Percentiles rank a stretch among this genome's conserved stretches.
phyloP scores from a whole-genome alignment of 1,140 invertebrate genomes.

The Pseudoatta argentina region DNA sequence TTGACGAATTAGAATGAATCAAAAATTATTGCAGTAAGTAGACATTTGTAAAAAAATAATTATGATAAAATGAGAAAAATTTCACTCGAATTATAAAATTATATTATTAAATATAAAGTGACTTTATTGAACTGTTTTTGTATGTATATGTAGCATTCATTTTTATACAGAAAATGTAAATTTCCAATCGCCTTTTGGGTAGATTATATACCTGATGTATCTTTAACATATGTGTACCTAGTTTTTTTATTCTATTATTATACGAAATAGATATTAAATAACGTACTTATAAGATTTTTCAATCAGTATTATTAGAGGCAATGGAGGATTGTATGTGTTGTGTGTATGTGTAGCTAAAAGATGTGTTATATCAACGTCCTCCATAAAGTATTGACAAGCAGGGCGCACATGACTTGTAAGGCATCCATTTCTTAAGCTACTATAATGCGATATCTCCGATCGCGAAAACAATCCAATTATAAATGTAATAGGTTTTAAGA shows the following conservation, averaged over 20 bases:
- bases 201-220: too few relatives aligned
- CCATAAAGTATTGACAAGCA: conserved; percentile 68
- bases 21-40: too few relatives aligned
- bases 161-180: too few relatives aligned
- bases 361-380: conserved; percentile 18
- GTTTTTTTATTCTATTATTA: background rate
- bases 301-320: background rate
- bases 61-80: too few relatives aligned
- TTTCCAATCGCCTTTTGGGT: too few relatives aligned
- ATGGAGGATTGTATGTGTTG: background rate
- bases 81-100: too few relatives aligned
- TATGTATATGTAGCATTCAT: too few relatives aligned
- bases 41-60: too few relatives aligned
- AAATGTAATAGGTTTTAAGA: background rate
- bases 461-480: conserved; percentile 34
- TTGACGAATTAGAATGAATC: too few relatives aligned
- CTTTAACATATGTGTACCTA: background rate
- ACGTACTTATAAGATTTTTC: background rate
- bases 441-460: background rate
- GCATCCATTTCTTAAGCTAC: conserved; percentile 64
- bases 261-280: background rate
- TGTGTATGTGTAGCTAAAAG: background rate
- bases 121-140: too few relatives aligned
- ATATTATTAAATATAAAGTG: too few relatives aligned
- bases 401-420: conserved; percentile 73